phyloP scores from a whole-genome alignment of 2,888 invertebrate genomes.

The Cancer borealis region DNA sequence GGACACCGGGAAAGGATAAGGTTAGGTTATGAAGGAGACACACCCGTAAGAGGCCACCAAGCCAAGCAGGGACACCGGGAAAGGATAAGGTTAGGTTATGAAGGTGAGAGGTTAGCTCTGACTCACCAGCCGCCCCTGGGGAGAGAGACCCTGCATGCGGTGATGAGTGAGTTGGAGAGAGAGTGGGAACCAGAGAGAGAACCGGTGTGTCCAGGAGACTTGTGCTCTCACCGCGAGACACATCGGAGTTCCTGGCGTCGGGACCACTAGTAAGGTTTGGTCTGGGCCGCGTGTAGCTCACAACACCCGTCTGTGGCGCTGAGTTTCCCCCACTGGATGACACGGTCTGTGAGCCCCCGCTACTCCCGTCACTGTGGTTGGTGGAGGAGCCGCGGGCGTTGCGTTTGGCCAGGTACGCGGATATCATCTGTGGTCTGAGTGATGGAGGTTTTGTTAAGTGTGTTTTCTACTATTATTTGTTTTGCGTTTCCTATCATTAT shows the following conservation, averaged over 20 bases:
- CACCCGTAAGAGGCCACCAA: background rate
- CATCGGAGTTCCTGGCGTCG: constrained; percentile 62
- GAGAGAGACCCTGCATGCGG: constrained; percentile 71
- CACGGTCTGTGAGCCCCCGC: constrained; percentile 51
- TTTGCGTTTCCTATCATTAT: too few relatives aligned
- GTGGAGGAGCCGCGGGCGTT: constrained; percentile 55
- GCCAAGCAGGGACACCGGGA: constrained; percentile 27
- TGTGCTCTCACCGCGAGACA: constrained; percentile 71
- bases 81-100: constrained; percentile 9
- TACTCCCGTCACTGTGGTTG: constrained; percentile 42
- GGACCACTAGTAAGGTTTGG: constrained; percentile 59
- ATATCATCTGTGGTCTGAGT: constrained; percentile 68
- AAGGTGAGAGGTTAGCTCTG: constrained; percentile 64
- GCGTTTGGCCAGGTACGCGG: constrained; percentile 68
- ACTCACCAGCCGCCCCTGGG: constrained; percentile 74
- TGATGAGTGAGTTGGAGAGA: constrained; percentile 72
- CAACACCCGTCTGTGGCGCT: constrained; percentile 38
- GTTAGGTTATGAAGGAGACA: constrained; percentile 35
- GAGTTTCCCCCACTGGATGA: constrained; percentile 26
- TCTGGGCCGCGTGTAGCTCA: constrained; percentile 71
- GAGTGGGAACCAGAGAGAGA: constrained; percentile 70
- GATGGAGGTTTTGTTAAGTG: background rate
- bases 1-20: constrained; percentile 29
- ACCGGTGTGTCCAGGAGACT: constrained; percentile 74
- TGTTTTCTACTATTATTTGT: background rate